Evolutionary conservation across 2,888 invertebrate species (phyloP), one percentile per base, ranked within the genome.

Genomic region (Brachypterus glaber): DNA sequence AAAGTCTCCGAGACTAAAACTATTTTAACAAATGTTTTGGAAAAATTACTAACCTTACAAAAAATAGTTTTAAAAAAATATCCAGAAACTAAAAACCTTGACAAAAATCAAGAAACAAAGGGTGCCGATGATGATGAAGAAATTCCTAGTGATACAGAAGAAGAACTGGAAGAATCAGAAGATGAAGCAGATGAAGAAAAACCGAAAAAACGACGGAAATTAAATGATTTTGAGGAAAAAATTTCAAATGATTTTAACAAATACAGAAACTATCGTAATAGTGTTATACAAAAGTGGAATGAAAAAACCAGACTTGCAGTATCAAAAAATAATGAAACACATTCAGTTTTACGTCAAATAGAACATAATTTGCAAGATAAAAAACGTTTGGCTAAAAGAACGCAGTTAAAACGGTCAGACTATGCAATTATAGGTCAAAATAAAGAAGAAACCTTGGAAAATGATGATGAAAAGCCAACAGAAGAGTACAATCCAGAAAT

Each of bases 251-350:
- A 71, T 27, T 78, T 84, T 54, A 66, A 74, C 48, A 62, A 66
- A 2, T 85, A 83, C 46, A 72, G 67, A 47, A 57, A 70, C 4
- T 87, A 81, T 54, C 77, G 92, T 59, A 80, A 93, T 57, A 66
- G 76, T 1, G 81, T 85, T 5, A 82, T 97, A 42, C 82, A 89
- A 51, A 92, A 92, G 62, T 96, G 96, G 96, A 85, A 92, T 64
- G 91, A 93, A 44, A 91, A 91, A 64, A 95, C 92, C 0, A 75
- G 83, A 47, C 64, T 88, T 18, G 71, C 77, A 8, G 71, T 74
- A n/a, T 70, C 74, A 5, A 68, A 79, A 5, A 79, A 75, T 52
- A 71, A 66, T 50, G 76, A 69, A 51, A 33, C 49, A 30, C 54
- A 58, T 41, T 82, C 76, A 7, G 67, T 82, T 9, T 60, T 81